These are phyloP conservation scores for Galeruca laticollis DNA, from an alignment of 2,888 invertebrate genomes.

Conservation along the genomic window DNA sequence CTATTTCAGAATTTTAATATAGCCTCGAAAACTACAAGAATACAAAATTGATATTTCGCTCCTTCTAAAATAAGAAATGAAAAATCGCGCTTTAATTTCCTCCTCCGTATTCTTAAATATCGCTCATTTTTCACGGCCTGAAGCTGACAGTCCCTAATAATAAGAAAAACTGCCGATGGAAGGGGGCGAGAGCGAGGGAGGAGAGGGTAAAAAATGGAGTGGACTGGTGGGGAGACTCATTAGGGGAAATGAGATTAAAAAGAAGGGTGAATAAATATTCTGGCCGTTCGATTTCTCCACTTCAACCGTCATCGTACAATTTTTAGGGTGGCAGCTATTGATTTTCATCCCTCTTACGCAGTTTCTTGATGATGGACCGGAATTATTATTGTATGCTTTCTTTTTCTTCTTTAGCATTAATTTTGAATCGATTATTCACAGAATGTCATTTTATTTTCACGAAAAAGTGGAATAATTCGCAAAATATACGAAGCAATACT, in stretches of 20 bases:
- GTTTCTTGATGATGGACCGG: slow-evolving; percentile 33
- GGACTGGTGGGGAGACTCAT: slow-evolving; percentile 47
- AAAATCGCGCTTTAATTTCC: slow-evolving; percentile 60
- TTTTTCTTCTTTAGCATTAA: slow-evolving; percentile 12
- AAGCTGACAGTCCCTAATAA: slow-evolving; percentile 58
- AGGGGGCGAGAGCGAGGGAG: slow-evolving; percentile 35
- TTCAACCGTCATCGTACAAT: slow-evolving; percentile 46
- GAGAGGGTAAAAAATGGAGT: slow-evolving; percentile 44
- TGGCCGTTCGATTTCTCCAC: slow-evolving; percentile 52
- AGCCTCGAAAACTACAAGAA: slow-evolving; percentile 37
- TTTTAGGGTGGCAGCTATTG: slow-evolving; percentile 46
- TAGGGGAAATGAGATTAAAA: slow-evolving; percentile 56
- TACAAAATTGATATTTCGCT: slow-evolving; percentile 45
- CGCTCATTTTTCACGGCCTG: slow-evolving; percentile 61
- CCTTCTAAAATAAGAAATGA: slow-evolving; percentile 50
- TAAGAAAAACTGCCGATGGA: slow-evolving; percentile 48
- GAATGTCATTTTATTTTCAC: not conserved
- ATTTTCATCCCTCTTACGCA: slow-evolving; percentile 39
- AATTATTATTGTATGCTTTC: slow-evolving; percentile 34
- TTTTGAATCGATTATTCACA: not conserved
- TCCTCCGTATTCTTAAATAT: slow-evolving; percentile 59
- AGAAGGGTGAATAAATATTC: slow-evolving; percentile 57
- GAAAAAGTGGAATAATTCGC: too few species aligned
- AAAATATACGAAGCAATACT: too few species aligned
- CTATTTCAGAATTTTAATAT: slow-evolving; percentile 38